Percentiles rank a stretch among this genome's conserved stretches.
phyloP scores from a whole-genome alignment of 2,888 invertebrate species.

The Junonia oenone region DNA sequence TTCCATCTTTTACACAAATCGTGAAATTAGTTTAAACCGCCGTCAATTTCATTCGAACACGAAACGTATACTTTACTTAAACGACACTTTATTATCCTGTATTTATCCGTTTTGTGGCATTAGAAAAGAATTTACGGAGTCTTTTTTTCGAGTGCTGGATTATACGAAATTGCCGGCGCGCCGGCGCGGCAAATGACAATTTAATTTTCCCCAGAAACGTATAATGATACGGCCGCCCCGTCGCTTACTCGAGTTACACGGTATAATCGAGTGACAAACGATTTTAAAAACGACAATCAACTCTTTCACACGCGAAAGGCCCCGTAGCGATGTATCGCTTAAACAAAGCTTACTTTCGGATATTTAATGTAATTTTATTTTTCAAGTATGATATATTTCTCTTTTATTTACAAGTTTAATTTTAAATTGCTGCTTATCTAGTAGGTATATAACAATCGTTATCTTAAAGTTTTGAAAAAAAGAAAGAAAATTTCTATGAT shows the following conservation, averaged over 20 bases:
- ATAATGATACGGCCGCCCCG: slow-evolving; percentile 66
- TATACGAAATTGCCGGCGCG: slow-evolving; percentile 58
- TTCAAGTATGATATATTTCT: too few species aligned
- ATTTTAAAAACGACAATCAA: slow-evolving; percentile 61
- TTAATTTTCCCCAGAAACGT: slow-evolving; percentile 62
- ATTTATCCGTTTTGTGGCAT: slow-evolving; percentile 71
- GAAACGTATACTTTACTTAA: slow-evolving; percentile 70
- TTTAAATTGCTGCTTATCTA: background rate
- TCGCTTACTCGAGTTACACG: slow-evolving; percentile 63
- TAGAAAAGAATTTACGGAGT: slow-evolving; percentile 51
- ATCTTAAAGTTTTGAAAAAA: too few species aligned
- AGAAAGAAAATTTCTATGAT: too few species aligned
- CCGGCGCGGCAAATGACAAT: slow-evolving; percentile 59
- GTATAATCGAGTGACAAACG: slow-evolving; percentile 75
- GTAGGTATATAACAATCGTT: too few species aligned
- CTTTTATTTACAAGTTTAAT: too few species aligned
- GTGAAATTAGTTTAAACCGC: slow-evolving; percentile 14
- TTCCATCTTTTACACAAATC: slow-evolving; percentile 16
- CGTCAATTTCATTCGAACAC: slow-evolving; percentile 23
- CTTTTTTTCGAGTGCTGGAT: slow-evolving; percentile 17
- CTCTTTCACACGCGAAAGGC: slow-evolving; percentile 26
- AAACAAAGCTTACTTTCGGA: slow-evolving; percentile 18
- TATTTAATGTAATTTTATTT: background rate
- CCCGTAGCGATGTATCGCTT: slow-evolving; percentile 21
- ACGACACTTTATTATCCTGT: slow-evolving; percentile 75